Evolutionary conservation across 2,888 invertebrate genomes (phyloP), one percentile per base, ranked within the genome.

Genomic region (Encarsia formosa): DNA sequence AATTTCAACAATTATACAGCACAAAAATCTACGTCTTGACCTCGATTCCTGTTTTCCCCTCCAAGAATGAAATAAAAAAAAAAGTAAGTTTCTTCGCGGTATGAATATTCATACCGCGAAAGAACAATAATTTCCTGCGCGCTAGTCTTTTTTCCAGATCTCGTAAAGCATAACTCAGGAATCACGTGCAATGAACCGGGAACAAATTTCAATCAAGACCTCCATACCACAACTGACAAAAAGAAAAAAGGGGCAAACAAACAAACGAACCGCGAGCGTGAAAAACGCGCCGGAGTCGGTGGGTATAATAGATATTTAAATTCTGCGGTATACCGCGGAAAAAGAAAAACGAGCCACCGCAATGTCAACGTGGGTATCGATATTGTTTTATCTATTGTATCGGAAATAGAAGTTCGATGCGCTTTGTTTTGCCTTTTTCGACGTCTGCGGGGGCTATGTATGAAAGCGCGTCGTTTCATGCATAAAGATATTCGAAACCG

Each of bases 291-390:
- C 20, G 35, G 37, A 16, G 39, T 24, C 37, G 40, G 34, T 52
- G 50, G 55, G 58, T 59, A 63, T 67, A 66, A 67, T 65, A 64
- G 66, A 65, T 67, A 69, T 68, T 68, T 68, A 68, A 67, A 68
- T 68, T 64, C 58, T 59, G 66, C 59, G 66, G 66, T 60, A 59
- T 63, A 62, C 60, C 59, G 49, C 47, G 46, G 23, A 23, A 13
- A 18, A 16, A 13, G 16, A n/a, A 16, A 23, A 46, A 24, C 20
- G 8, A 19, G 29, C 29, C 5, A 20, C n/a, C 31, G 32, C 49
- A 49, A 56, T 63, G 61, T 64, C 64, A 63, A 62, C 61, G 63
- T 23, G 19, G 49, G 57, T 64, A 64, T 63, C 62, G 66, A 64
- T 63, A 62, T 62, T 64, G 64, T 65, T 66, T 65, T 63, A 64